Evolutionary conservation across 2,113 vertebrate genomes (phyloP).

Genomic region (cat (Felis catus)): DNA sequence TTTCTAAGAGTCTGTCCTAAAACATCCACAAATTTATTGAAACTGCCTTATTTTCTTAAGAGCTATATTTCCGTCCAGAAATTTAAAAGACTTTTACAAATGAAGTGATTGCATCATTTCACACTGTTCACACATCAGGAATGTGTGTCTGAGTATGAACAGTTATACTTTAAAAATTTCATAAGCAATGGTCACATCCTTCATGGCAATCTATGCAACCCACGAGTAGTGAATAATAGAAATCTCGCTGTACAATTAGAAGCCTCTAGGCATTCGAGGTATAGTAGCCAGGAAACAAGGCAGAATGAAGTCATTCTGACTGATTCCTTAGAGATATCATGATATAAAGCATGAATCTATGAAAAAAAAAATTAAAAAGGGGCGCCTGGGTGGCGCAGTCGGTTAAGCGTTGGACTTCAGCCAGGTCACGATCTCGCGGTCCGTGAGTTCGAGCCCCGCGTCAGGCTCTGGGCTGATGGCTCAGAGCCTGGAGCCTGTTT

Average conservation of each 20-base stretch:
- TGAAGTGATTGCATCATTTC: not conserved
- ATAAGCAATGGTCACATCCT: not conserved
- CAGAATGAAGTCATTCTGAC: not conserved
- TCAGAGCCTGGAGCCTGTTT: no score
- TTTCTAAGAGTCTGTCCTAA: not conserved
- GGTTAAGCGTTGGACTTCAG: no score
- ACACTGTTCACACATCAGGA: no score
- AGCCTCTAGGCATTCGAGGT: not conserved
- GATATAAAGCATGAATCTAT: not conserved
- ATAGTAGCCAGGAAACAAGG: not conserved
- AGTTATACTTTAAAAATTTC: not conserved
- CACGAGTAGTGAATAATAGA: not conserved
- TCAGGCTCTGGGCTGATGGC: no score
- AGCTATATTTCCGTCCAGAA: not conserved
- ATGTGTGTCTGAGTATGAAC: not conserved
- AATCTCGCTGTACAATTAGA: not conserved
- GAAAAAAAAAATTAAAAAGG: no score
- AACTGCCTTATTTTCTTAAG: constrained; percentile 4
- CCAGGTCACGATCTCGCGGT: no score
- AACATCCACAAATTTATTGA: not conserved
- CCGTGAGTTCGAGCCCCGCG: no score
- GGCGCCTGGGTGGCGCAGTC: no score
- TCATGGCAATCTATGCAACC: not conserved
- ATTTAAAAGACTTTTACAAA: not conserved
- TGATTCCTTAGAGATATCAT: not conserved